phyloP scores from a whole-genome alignment of 53 echinoderm and acorn worm genomes.

The Holothuria scabra region DNA sequence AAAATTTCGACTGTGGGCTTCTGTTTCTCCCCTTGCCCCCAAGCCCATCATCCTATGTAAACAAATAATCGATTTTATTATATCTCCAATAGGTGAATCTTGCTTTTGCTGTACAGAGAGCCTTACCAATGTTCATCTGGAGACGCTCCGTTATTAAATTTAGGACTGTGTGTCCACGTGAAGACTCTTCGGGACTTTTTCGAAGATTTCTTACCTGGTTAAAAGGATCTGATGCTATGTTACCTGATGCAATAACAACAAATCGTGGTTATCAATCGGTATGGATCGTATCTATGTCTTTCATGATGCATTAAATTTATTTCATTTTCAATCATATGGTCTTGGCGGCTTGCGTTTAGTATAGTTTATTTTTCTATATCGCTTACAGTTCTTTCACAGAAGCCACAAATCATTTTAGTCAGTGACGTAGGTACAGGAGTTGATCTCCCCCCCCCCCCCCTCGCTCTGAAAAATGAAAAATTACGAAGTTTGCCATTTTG shows the following conservation, averaged over 20 bases:
- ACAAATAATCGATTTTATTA: not conserved
- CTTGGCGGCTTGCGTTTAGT: no score
- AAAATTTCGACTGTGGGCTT: no score
- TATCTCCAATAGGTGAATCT: slow-evolving; percentile 65
- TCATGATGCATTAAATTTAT: no score
- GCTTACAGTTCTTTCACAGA: no score
- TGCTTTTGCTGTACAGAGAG: slow-evolving; percentile 88
- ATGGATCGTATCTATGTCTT: not conserved
- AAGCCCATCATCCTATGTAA: no score
- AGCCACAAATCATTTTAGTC: no score
- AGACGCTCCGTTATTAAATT: slow-evolving; percentile 71
- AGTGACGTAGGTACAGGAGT: no score
- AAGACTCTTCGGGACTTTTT: slow-evolving; percentile 6
- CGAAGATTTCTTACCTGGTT: slow-evolving; percentile 50
- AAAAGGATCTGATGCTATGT: slow-evolving; percentile 54
- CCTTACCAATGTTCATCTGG: slow-evolving; percentile 81
- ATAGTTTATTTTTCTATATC: no score
- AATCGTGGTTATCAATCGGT: slow-evolving; percentile 81
- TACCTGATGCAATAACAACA: slow-evolving; percentile 68
- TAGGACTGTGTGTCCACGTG: slow-evolving; percentile 70
- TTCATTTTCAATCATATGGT: no score
- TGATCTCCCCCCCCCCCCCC: no score
- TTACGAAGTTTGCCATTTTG: no score
- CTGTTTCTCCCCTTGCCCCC: not conserved
- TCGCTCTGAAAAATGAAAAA: no score